A percentile compares a stretch with the other conserved stretches of the same genome.
phyloP scores from a whole-genome alignment of 1,140 invertebrate species.

The Drosophila eugracilis region DNA sequence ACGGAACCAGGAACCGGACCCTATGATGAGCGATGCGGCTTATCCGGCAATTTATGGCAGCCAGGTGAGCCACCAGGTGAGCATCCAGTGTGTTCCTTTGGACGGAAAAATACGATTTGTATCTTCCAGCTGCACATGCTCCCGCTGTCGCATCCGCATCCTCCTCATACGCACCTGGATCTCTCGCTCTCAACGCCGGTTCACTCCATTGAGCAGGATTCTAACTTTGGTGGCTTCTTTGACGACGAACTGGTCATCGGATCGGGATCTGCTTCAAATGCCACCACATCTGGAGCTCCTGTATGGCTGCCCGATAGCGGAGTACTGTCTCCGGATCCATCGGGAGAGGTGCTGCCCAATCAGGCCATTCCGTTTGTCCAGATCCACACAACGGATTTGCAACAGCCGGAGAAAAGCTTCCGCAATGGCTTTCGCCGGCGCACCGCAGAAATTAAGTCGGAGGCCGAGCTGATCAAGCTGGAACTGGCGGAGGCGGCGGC shows the following conservation, averaged over 20 bases:
- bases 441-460: slow-evolving; percentile 78
- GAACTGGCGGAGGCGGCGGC: slow-evolving; percentile 69
- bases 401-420: slow-evolving; percentile 68
- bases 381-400: slow-evolving; percentile 77
- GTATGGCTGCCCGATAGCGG: slow-evolving; percentile 33
- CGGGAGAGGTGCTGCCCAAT: not conserved
- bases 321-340: not conserved
- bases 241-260: slow-evolving; percentile 58
- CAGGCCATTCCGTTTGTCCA: slow-evolving; percentile 74
- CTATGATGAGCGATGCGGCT: slow-evolving; percentile 67
- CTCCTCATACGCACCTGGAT: slow-evolving; percentile 37
- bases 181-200: slow-evolving; percentile 70
- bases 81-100: slow-evolving; percentile 23
- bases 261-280: not conserved
- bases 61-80: slow-evolving; percentile 57
- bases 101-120: slow-evolving; percentile 44
- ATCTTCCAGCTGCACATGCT: slow-evolving; percentile 41
- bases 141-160: slow-evolving; percentile 33
- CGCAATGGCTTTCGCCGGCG: slow-evolving; percentile 70
- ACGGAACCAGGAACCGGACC: slow-evolving; percentile 1
- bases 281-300: not conserved
- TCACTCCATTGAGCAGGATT: slow-evolving; percentile 59
- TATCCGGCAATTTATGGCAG: slow-evolving; percentile 54
- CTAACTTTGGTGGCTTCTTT: slow-evolving; percentile 58
- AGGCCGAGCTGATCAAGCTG: slow-evolving; percentile 78